Percentiles rank a stretch among this genome's conserved stretches.
Conservation (phyloP, 2,888 invertebrate species). For the Drosophila pegasa region DNA sequence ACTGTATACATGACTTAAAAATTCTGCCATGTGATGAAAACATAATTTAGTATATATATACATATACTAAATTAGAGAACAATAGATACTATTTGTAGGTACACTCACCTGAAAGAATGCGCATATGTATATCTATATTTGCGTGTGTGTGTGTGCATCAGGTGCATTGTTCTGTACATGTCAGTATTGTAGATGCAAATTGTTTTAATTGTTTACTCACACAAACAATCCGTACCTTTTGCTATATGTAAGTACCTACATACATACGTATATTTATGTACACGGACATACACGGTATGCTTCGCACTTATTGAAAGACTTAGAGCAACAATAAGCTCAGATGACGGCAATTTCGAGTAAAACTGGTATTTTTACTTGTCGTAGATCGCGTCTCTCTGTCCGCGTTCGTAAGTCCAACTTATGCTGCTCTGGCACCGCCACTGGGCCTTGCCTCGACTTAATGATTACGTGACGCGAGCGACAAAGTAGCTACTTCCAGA, state of each 20-base stretch:
- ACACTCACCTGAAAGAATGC: conserved; percentile 5
- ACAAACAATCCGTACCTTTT: neutral
- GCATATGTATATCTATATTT: neutral
- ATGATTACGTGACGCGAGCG: conserved; percentile 66
- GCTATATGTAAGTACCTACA: neutral
- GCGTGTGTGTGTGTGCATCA: neutral
- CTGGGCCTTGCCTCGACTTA: conserved; percentile 33
- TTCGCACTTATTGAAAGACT: conserved; percentile 27
- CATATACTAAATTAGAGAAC: neutral
- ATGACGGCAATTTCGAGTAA: conserved; percentile 47
- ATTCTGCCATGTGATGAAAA: no score
- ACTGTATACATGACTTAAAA: no score
- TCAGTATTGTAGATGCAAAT: conserved; percentile 17
- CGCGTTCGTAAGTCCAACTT: conserved; percentile 11
- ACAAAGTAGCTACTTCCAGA: conserved; percentile 35
- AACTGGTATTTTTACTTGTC: conserved; percentile 67
- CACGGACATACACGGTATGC: neutral
- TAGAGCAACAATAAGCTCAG: conserved; percentile 39
- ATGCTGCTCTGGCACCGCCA: conserved; percentile 6
- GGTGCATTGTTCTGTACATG: neutral
- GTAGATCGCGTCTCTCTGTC: conserved; percentile 5
- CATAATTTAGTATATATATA: no score
- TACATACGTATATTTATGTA: neutral
- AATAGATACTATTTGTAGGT: neutral
- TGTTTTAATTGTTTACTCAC: conserved; percentile 16